These are phyloP conservation scores for Hydroisotoma schaefferi DNA, from an alignment of 2,888 invertebrate species.

Conservation along the genomic window DNA sequence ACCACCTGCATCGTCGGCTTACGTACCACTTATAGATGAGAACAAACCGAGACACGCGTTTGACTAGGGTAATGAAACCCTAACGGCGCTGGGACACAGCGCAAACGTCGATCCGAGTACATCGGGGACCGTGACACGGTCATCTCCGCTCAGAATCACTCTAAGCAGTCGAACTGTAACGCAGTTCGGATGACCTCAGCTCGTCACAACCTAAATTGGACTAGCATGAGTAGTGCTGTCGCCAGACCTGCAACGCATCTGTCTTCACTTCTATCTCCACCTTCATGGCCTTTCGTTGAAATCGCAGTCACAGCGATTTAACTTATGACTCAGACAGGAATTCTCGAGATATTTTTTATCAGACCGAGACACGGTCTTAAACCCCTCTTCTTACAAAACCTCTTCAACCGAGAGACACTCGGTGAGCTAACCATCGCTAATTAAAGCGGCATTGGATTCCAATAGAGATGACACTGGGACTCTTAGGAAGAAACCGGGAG, in stretches of 20 bases:
- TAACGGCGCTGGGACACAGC: slow-evolving; percentile 14
- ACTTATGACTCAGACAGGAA: too few relatives aligned
- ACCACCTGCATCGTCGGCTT: too few relatives aligned
- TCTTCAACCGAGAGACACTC: slow-evolving; percentile 43
- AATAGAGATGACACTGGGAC: slow-evolving; percentile 4
- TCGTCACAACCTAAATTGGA: slow-evolving; percentile 3
- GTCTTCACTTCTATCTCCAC: slow-evolving; percentile 7
- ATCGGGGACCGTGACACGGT: slow-evolving; percentile 34
- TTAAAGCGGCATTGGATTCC: not conserved
- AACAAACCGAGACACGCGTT: slow-evolving; percentile 16
- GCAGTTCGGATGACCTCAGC: slow-evolving; percentile 35
- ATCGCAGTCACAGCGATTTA: too few relatives aligned
- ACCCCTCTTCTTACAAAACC: slow-evolving; percentile 16
- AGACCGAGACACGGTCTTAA: slow-evolving; percentile 7
- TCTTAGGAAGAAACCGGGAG: not conserved
- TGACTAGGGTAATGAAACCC: not conserved
- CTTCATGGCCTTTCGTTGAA: too few relatives aligned
- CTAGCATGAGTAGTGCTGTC: slow-evolving; percentile 1
- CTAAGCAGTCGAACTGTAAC: slow-evolving; percentile 44
- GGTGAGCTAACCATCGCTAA: slow-evolving; percentile 17
- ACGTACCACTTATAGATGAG: slow-evolving; percentile 16
- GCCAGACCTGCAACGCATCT: slow-evolving; percentile 3
- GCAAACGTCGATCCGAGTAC: slow-evolving; percentile 2
- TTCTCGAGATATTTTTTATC: slow-evolving; percentile 16
- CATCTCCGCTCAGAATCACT: slow-evolving; percentile 35